phyloP scores from a whole-genome alignment of 2,113 vertebrate species.

The Coryphaenoides rupestris region DNA sequence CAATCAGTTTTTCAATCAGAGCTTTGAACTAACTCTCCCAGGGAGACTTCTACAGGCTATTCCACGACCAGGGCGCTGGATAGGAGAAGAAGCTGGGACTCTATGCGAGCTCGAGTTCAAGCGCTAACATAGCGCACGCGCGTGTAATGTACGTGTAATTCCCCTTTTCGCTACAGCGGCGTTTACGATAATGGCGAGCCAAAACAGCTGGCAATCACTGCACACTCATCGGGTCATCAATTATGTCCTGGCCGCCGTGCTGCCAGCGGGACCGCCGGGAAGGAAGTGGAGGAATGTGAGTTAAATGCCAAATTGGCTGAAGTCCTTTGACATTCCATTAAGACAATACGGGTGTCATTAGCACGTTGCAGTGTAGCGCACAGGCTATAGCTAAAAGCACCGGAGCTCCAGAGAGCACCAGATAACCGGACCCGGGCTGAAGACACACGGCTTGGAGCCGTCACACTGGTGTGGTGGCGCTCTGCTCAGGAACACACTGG shows the following conservation, averaged over 20 bases:
- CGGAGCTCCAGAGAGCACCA: too few species aligned
- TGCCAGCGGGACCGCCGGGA: neutral
- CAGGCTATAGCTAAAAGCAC: slow-evolving; percentile 40
- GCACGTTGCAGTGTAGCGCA: neutral
- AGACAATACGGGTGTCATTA: slow-evolving; percentile 11
- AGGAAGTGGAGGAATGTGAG: neutral
- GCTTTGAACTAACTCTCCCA: too few species aligned
- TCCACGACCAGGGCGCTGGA: too few species aligned
- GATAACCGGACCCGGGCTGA: slow-evolving; percentile 54
- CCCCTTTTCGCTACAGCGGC: neutral
- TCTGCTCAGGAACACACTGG: slow-evolving; percentile 52
- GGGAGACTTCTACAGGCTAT: too few species aligned
- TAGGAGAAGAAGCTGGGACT: too few species aligned
- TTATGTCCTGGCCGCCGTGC: neutral
- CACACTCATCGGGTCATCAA: slow-evolving; percentile 13
- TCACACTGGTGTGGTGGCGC: slow-evolving; percentile 31
- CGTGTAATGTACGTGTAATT: too few species aligned
- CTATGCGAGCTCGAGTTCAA: too few species aligned
- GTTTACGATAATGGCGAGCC: neutral
- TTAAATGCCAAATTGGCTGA: slow-evolving; percentile 5
- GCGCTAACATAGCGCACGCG: too few species aligned
- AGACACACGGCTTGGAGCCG: slow-evolving; percentile 50
- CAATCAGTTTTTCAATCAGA: too few species aligned
- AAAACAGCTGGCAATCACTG: neutral
- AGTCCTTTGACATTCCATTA: slow-evolving; percentile 32